Base-by-base conservation (phyloP, 30 jellyfish, hydroid and myxozoan species). In the Hydractinia echinata region DNA sequence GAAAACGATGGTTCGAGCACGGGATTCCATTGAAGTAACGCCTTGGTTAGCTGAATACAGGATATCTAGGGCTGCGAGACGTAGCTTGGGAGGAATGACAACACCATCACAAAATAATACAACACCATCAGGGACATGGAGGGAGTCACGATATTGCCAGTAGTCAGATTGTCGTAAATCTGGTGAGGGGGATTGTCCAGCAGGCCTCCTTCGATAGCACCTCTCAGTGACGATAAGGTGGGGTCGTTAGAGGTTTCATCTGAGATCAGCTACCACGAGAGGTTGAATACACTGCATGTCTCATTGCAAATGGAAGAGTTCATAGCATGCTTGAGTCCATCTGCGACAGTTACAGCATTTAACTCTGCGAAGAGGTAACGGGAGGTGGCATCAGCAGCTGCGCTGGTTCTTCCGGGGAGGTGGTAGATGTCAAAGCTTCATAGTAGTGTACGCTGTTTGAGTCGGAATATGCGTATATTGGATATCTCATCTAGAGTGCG, bases 11-110 rank as follows among this genome's bases (percentile, higher is more conserved):
- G 7, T 76, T 50, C 74, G 74, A 5, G 83, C 83, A n/a, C 73
- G 51, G 8, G 83, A 76, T 50, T 51, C 74, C 83, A 76, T 76
- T 49, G 74, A 76, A 6, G 83, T 48, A 8, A 55, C 73, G 49
- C 83, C 83, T 49, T 76, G 83, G 83, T 76, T 76, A n/a, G 83
- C 83, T 44, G 83, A 76, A 53, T 76, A 76, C 49, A 76, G 48
- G 19, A 51, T n/a, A 13, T 50, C 53, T 49, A 76, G 83, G 83
- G 53, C 74, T 6, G 51, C 53, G 16, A 48, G 73, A 50, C 83
- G 83, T 51, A 76, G 10, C 13, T 21, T 73, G 8, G 82, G 82
- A 8, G 82, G 82, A 73, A 73, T 74, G 9, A 73, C 82, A 19
- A 73, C 74, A 11, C 82, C 76, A 73, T 73, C 82, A 10, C 49